Evolutionary conservation across 1,140 invertebrate species (phyloP), one percentile per base, ranked within the genome.

Genomic region (Anastrepha ludens): DNA sequence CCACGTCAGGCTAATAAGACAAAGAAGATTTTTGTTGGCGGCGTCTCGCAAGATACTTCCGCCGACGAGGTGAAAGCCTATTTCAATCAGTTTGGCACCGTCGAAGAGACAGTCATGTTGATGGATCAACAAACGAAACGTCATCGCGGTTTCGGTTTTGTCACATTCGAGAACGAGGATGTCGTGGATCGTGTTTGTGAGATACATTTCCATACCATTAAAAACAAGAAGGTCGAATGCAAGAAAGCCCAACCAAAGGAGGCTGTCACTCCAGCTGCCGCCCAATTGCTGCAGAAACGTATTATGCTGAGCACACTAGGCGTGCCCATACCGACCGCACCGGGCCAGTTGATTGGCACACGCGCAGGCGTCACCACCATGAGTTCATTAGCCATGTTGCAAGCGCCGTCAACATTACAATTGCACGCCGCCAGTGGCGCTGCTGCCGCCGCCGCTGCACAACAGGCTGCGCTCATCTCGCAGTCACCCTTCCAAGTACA

Each of bases 91-190:
- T 98, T 98, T 93, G 97, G 97, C 15, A 97, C 97, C 93, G 97
- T 98, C 41, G 97, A 98, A 92, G 98, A 98, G 92, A 97, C 97
- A 20, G 97, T 98, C 13, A 98, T 98, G 97, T 95, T 98, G 89
- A 98, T 98, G 97, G 98, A 98, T 93, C 97, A 98, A 93, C 97
- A 98, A 93, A 98, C 97, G 9, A 98, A 98, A 91, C 96, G 97
- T 62, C 97, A 98, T 93, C 95, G 97, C 78, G 97, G 97, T 86
- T 98, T 98, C 93, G 97, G 97, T 13, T 98, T 98, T 93, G 97
- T 98, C 20, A 98, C 97, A 5, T 98, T 98, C 94, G 97, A 98
- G 92, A 97, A 96, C 89, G 97, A 98, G 93, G 97, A 98, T 91
- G 97, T 98, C 0, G 97, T 98, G 3, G 97, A 98, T 93, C 95